Evolutionary conservation across 2,797 vertebrate species (phyloP).

Genomic region (Notoglanidium macrostoma): DNA sequence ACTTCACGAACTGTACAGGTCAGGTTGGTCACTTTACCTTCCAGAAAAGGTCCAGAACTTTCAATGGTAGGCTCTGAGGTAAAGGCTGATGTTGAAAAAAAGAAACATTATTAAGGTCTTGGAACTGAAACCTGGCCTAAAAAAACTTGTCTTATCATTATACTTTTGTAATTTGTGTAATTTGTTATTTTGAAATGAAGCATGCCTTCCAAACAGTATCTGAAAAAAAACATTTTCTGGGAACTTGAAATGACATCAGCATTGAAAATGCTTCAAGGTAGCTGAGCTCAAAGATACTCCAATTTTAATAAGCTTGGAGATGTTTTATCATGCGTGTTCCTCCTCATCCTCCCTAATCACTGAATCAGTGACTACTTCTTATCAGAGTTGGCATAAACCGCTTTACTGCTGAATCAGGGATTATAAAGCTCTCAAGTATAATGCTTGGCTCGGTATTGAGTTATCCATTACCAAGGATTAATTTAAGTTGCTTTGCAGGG

Average conservation of each 20-base stretch:
- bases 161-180: constrained; percentile 2
- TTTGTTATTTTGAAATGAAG: neutral
- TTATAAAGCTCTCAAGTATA: neutral
- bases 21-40: constrained; percentile 65
- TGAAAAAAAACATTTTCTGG: constrained; percentile 4
- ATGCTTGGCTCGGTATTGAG: neutral
- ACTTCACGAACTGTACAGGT: constrained; percentile 74
- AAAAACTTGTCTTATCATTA: neutral
- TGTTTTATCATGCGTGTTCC: constrained; percentile 22
- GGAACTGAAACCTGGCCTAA: neutral
- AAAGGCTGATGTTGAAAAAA: constrained; percentile 76
- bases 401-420: neutral
- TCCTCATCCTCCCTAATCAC: constrained; percentile 13
- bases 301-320: constrained; percentile 14
- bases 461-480: neutral
- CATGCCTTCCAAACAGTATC: neutral
- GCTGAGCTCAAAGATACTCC: constrained; percentile 23
- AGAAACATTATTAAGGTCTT: neutral
- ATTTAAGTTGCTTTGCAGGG: neutral
- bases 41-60: constrained; percentile 60
- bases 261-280: constrained; percentile 9
- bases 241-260: constrained; percentile 1
- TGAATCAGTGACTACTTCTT: constrained; percentile 32
- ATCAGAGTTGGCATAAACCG: constrained; percentile 17
- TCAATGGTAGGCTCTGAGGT: constrained; percentile 78